Percentiles rank a stretch among this genome's conserved stretches.
Evolutionary conservation across 2,888 invertebrate genomes (phyloP).

Genomic region (Bombyx huttoni): DNA sequence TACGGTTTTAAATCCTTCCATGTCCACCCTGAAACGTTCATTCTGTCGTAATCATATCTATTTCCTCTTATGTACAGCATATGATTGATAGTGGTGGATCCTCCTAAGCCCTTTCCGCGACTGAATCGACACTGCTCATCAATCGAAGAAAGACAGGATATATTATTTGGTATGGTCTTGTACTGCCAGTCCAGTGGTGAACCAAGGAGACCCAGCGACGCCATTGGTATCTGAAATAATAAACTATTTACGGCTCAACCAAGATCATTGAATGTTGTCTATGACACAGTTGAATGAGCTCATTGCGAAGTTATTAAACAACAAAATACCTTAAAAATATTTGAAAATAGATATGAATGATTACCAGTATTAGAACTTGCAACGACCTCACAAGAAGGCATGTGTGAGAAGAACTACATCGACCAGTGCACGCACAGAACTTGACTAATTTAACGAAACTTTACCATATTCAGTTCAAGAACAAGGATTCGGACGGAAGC

Average conservation of each 20-base stretch:
- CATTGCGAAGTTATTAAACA: too few relatives aligned
- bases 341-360: too few relatives aligned
- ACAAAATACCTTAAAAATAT: too few relatives aligned
- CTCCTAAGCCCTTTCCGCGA: slow-evolving; percentile 46
- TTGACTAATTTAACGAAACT: too few relatives aligned
- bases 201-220: slow-evolving; percentile 20
- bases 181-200: slow-evolving; percentile 36
- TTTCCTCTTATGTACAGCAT: slow-evolving; percentile 48
- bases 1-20: slow-evolving; percentile 39
- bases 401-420: too few relatives aligned
- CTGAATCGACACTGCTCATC: slow-evolving; percentile 27
- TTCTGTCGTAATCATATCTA: slow-evolving; percentile 28
- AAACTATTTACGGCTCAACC: not conserved
- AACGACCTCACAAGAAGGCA: too few relatives aligned
- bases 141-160: slow-evolving; percentile 33
- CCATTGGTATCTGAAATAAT: slow-evolving; percentile 26
- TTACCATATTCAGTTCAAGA: too few relatives aligned
- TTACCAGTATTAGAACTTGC: too few relatives aligned
- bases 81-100: slow-evolving; percentile 45
- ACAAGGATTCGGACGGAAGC: not conserved
- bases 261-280: too few relatives aligned
- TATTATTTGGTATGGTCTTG: slow-evolving; percentile 28
- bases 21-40: slow-evolving; percentile 32
- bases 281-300: too few relatives aligned
- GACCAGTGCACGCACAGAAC: too few relatives aligned